Percentiles rank a stretch among this genome's conserved stretches.
These are phyloP conservation scores for Drosophila parthenogenetica DNA, from an alignment of 2,888 invertebrate species.

Conservation along the genomic window DNA sequence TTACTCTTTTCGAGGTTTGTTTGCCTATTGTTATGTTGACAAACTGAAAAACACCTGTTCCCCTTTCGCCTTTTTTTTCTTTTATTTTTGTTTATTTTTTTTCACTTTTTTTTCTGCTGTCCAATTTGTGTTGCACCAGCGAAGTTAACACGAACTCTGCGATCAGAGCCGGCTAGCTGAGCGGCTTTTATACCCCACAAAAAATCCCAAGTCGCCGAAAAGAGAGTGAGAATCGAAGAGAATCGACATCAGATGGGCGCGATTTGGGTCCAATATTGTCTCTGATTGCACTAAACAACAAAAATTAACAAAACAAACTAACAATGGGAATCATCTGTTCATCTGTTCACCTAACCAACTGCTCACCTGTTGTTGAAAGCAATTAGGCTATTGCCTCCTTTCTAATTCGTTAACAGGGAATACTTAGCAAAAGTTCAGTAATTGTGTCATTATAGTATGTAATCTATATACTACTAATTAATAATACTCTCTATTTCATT, in stretches of 20 bases:
- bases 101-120: neutral
- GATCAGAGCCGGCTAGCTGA: constrained; percentile 14
- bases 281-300: constrained; percentile 23
- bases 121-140: constrained; percentile 24
- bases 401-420: constrained; percentile 20
- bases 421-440: constrained; percentile 6
- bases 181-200: constrained; percentile 49
- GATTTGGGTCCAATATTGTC: constrained; percentile 12
- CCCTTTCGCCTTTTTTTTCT: constrained; percentile 1
- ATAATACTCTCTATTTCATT: neutral
- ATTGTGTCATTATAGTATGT: neutral
- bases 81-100: constrained; percentile 4
- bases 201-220: too few relatives aligned
- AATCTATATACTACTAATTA: neutral
- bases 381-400: constrained; percentile 26
- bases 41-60: constrained; percentile 37
- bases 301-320: constrained; percentile 1
- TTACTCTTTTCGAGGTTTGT: constrained; percentile 67
- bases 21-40: constrained; percentile 58
- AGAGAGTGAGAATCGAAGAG: constrained; percentile 9
- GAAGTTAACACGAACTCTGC: constrained; percentile 37
- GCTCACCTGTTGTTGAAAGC: neutral
- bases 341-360: neutral
- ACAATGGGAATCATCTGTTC: constrained; percentile 3
- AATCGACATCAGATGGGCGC: constrained; percentile 9